phyloP scores from a whole-genome alignment of 2,113 vertebrate species.

The Pithys albifrons region DNA sequence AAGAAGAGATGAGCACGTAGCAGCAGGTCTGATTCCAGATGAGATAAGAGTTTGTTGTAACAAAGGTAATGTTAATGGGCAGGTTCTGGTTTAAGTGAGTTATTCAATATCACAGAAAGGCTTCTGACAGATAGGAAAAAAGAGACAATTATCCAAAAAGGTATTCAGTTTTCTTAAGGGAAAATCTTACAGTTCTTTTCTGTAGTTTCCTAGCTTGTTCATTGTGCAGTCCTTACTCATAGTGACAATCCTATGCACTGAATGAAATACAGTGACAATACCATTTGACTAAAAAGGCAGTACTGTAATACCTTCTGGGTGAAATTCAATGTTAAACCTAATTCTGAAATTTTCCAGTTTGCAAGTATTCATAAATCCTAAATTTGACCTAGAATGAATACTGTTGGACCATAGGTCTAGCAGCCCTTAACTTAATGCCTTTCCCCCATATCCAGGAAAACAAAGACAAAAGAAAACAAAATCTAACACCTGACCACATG shows the following conservation, averaged over 20 bases:
- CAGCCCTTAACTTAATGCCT: not conserved
- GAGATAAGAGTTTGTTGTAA: slow-evolving; percentile 36
- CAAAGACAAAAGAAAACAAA: not conserved
- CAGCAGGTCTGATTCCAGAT: slow-evolving; percentile 43
- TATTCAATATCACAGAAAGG: slow-evolving; percentile 12
- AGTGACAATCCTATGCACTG: not conserved
- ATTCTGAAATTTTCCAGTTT: not conserved
- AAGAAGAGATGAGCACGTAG: slow-evolving; percentile 1
- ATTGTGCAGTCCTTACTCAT: not conserved
- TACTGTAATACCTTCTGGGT: not conserved
- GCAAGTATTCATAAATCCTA: not conserved
- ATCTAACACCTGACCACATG: not conserved
- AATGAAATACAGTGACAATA: not conserved
- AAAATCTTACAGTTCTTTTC: not conserved
- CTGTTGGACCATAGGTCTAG: not conserved
- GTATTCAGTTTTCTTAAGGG: slow-evolving; percentile 3
- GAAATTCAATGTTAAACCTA: not conserved
- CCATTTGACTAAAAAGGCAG: not conserved
- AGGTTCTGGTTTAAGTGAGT: slow-evolving; percentile 33
- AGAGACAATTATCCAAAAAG: not conserved
- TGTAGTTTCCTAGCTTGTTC: not conserved
- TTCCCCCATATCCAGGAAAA: not conserved
- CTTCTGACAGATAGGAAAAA: not conserved
- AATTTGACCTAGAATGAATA: not conserved
- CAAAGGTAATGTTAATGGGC: slow-evolving; percentile 5